A percentile compares a stretch with the other conserved stretches of the same genome.
phyloP scores from a whole-genome alignment of 2,888 invertebrate species.

The Polietes domitor region DNA sequence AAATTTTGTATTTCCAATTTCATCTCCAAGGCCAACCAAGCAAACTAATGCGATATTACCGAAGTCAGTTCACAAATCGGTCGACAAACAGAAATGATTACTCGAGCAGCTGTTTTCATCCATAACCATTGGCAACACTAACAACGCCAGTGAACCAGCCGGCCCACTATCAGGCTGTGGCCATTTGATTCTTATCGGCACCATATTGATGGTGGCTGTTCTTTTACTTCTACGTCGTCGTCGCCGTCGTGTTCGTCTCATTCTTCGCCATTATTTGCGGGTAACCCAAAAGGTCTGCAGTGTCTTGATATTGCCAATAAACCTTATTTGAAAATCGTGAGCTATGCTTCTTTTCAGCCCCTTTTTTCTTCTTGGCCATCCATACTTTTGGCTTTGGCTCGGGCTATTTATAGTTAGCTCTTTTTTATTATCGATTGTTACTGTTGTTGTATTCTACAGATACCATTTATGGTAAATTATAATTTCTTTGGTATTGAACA shows the following conservation, averaged over 20 bases:
- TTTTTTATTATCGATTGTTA: constrained; percentile 5
- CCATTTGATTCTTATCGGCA: constrained; percentile 54
- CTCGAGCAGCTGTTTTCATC: no score
- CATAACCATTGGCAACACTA: constrained; percentile 28
- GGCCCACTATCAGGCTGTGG: constrained; percentile 2
- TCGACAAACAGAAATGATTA: no score
- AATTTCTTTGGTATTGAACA: constrained; percentile 66
- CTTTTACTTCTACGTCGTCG: neutral
- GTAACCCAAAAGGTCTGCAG: constrained; percentile 66
- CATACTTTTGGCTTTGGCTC: constrained; percentile 49
- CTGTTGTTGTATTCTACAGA: neutral
- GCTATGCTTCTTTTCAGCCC: constrained; percentile 46
- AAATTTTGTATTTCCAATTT: no score
- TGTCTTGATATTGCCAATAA: constrained; percentile 67
- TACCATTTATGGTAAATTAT: constrained; percentile 62
- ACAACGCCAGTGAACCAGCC: neutral
- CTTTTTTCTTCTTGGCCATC: constrained; percentile 33
- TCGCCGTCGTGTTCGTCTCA: neutral
- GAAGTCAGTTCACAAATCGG: no score
- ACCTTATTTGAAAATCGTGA: constrained; percentile 73
- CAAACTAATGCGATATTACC: no score
- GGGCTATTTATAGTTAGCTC: constrained; percentile 60
- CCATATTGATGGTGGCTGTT: constrained; percentile 53
- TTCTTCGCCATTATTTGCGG: constrained; percentile 54
- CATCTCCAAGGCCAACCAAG: no score